Evolutionary conservation across 2,888 invertebrate genomes (phyloP).

Genomic region (Lepidochitona cinerea): DNA sequence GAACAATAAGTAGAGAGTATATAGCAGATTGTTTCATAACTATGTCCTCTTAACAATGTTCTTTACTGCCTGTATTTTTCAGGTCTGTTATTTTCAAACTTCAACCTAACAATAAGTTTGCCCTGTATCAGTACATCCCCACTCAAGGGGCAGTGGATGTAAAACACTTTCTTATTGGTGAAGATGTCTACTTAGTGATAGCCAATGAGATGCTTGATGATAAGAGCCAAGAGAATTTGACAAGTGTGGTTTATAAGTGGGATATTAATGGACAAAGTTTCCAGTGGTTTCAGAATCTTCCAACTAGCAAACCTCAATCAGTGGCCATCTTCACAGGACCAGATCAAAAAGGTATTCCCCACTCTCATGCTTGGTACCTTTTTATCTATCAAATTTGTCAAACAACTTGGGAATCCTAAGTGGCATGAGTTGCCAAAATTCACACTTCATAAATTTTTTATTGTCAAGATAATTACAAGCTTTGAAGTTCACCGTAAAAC

Average conservation of each 20-base stretch:
- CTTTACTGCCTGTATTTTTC: too few relatives aligned
- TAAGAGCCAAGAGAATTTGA: constrained; percentile 45
- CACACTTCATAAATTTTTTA: too few relatives aligned
- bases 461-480: too few relatives aligned
- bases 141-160: constrained; percentile 59
- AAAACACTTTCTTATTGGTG: constrained; percentile 38
- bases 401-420: too few relatives aligned
- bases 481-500: too few relatives aligned
- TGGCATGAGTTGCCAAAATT: too few relatives aligned
- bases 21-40: too few relatives aligned
- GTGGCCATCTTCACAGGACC: constrained; percentile 37
- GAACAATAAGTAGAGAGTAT: too few relatives aligned
- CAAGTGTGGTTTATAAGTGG: constrained; percentile 57
- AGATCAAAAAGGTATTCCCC: neutral
- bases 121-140: constrained; percentile 57
- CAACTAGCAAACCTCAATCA: constrained; percentile 43
- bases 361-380: too few relatives aligned
- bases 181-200: constrained; percentile 50
- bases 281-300: constrained; percentile 51
- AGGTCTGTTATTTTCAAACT: constrained; percentile 64
- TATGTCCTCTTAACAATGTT: too few relatives aligned
- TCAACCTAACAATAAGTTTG: constrained; percentile 45
- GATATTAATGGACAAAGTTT: constrained; percentile 47
- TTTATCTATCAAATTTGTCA: too few relatives aligned
- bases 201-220: constrained; percentile 60